Evolutionary conservation across 1,140 invertebrate genomes (phyloP), one percentile per base, ranked within the genome.

Genomic region (Bombus picipes): DNA sequence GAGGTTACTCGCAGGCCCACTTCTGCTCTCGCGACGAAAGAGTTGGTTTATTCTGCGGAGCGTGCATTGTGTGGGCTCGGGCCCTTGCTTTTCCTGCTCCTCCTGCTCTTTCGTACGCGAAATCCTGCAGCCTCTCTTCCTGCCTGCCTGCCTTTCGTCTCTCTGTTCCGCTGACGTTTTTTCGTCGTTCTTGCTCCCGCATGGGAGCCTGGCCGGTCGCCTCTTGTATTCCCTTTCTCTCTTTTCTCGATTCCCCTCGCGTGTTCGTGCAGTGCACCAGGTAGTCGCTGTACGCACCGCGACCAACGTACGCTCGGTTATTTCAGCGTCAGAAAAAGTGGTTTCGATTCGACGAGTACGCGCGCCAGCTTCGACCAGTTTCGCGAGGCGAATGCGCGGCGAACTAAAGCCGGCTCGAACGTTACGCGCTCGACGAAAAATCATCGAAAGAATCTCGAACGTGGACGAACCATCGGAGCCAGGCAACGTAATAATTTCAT

Each of bases 1-100:
- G 81, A 70, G 68, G 76, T 66, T 85, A 81, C 84, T 87, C 81
- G 88, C 83, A 90, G 85, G 91, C 87, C 85, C 89, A 82, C 86
- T 90, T 90, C 88, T 83, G 74, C 74, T 85, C 77, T 43, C 83
- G 85, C 85, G 73, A 78, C 86, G 71, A 87, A 73, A 89, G 86
- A 74, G 88, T 90, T 90, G 91, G 90, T 93, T 93, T 92, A 92
- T 93, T 92, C 89, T 87, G 77, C 85, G 89, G 85, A 92, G 87
- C 89, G 90, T 87, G 92, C 91, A 93, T 92, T 93, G 92, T 93
- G 86, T 6, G 53, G 34, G 43, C 83, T 90, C 89, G 88, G 89
- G 90, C 92, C 93, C 93, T 92, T 89, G 91, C 91, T 92, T 92
- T 85, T 92, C 86, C 76, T 68, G 22, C 34, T 71, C 37, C 86